Evolutionary conservation across 2,797 vertebrate species (phyloP), one percentile per base, ranked within the genome.

Genomic region (Darevskia mixta): DNA sequence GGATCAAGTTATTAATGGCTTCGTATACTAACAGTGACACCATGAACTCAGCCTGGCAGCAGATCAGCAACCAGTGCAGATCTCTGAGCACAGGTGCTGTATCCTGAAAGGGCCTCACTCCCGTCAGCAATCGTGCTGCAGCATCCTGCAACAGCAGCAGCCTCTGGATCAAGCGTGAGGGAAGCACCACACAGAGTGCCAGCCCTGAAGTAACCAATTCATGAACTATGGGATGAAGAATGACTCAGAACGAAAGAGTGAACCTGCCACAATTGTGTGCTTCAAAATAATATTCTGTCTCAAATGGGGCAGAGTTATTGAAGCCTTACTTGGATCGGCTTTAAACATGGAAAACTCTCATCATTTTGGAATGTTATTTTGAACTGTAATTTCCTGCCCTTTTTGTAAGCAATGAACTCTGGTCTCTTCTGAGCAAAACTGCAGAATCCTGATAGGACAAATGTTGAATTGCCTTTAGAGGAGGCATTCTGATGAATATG

Each of bases 311-410:
- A 79, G 29, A 25, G 20, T 86, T 71, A 35, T 55, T 86, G 38
- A 17, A 86, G 10, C 15, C 13, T 69, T 41, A 38, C 32, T 38
- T 38, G 66, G 13, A 79, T 15, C 35, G 25, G 75, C 61, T n/a
- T 79, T 79, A 78, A 49, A 35, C 23, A 41, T 86, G 85, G 85
- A 86, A 86, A 55, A 67, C 45, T 38, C 66, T 86, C 85, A 86
- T 86, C 77, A 58, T 79, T 71, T 72, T 79, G 85, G 85, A 86
- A 86, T 86, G 85, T 79, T 86, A 69, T 86, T 86, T 69, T 79
- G 43, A 79, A 79, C 29, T 58, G 43, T 79, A 86, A 55, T 71
- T 86, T 86, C 76, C 85, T 86, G 77, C 67, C 20, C 66, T 79
- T 27, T 13, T 45, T 27, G 8, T 20, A 55, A 55, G 23, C 35